A percentile compares a stretch with the other conserved stretches of the same genome.
These are phyloP conservation scores for Masticophis lateralis DNA, from an alignment of 2,797 vertebrate genomes.

Conservation along the genomic window DNA sequence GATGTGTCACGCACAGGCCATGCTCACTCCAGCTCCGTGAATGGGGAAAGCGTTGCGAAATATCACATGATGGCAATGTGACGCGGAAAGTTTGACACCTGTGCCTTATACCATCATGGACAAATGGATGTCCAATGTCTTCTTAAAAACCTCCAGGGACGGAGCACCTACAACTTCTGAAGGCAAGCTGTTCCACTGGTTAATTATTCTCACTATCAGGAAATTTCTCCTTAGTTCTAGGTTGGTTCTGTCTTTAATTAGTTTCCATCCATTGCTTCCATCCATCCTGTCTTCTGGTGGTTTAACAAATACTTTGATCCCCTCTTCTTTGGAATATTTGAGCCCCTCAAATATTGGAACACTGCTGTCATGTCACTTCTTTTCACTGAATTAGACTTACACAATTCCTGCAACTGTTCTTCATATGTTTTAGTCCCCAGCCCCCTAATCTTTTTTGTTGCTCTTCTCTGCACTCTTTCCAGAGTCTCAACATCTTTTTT, in stretches of 20 bases:
- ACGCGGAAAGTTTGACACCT: too few relatives aligned
- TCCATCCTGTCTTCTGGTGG: background rate
- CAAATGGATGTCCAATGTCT: background rate
- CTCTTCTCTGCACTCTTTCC: background rate
- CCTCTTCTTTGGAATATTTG: background rate
- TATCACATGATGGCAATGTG: too few relatives aligned
- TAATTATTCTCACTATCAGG: background rate
- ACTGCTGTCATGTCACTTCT: background rate
- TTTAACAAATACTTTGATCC: background rate
- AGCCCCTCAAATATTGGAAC: background rate
- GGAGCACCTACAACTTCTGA: background rate
- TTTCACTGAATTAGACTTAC: background rate
- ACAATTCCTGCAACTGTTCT: background rate
- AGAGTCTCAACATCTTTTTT: background rate
- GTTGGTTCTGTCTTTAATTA: background rate
- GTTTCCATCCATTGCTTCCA: background rate
- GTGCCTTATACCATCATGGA: background rate
- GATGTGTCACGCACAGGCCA: too few relatives aligned
- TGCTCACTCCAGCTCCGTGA: too few relatives aligned
- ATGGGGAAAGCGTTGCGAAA: too few relatives aligned
- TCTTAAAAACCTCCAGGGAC: background rate
- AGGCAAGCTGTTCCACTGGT: background rate
- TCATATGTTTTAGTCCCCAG: background rate
- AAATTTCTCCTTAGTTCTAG: background rate
- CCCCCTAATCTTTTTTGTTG: background rate